Evolutionary conservation across 2,113 vertebrate species (phyloP).

Genomic region (Nestor notabilis): DNA sequence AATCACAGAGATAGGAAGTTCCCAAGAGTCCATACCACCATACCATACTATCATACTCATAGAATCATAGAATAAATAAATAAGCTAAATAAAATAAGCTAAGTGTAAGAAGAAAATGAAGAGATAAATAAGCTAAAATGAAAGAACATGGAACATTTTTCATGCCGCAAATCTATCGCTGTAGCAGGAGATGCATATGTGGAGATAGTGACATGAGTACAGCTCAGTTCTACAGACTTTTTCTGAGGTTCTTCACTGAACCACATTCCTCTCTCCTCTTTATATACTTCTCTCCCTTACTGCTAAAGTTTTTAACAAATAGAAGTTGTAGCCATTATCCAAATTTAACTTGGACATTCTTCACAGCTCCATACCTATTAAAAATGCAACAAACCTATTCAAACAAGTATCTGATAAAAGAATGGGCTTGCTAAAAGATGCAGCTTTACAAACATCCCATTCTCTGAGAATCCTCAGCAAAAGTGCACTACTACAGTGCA

Average conservation of each 20-base stretch:
- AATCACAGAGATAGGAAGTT: not conserved
- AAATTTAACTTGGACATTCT: constrained; percentile 9
- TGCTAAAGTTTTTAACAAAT: not conserved
- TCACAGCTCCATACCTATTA: not conserved
- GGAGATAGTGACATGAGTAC: too few relatives aligned
- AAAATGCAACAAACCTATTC: not conserved
- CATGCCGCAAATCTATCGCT: not conserved
- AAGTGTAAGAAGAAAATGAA: not conserved
- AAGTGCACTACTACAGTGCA: not conserved
- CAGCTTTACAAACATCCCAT: not conserved
- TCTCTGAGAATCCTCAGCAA: not conserved
- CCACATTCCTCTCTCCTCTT: not conserved
- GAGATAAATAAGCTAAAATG: not conserved
- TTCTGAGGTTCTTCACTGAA: not conserved
- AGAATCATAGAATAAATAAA: not conserved
- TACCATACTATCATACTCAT: not conserved
- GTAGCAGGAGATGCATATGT: not conserved
- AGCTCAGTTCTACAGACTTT: not conserved
- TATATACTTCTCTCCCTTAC: not conserved
- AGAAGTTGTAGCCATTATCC: not conserved
- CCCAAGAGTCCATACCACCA: not conserved
- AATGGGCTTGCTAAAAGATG: not conserved
- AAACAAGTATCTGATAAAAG: not conserved
- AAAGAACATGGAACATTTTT: not conserved
- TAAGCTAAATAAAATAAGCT: not conserved